These are phyloP conservation scores for Kryptolebias marmoratus DNA, from an alignment of 2,113 vertebrate species.

Conservation along the genomic window DNA sequence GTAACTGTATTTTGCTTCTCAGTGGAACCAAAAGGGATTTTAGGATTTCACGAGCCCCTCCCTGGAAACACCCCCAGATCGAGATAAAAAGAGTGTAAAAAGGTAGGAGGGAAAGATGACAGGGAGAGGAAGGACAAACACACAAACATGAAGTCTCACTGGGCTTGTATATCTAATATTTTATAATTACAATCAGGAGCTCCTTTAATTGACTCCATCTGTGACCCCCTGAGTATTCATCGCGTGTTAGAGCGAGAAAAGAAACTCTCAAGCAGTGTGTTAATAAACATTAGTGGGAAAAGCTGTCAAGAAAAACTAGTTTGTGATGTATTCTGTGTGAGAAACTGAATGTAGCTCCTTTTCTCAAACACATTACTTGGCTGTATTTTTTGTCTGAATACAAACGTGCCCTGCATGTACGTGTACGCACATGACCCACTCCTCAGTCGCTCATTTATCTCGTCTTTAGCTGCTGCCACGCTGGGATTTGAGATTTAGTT, in stretches of 20 bases:
- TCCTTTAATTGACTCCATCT: slow-evolving; percentile 71
- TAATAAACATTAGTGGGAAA: slow-evolving; percentile 48
- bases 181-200: slow-evolving; percentile 69
- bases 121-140: slow-evolving; percentile 67
- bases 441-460: background rate
- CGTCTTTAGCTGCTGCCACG: background rate
- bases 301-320: background rate
- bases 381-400: slow-evolving; percentile 3
- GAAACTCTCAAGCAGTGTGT: slow-evolving; percentile 15
- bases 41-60: slow-evolving; percentile 48
- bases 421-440: background rate
- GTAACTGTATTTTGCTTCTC: slow-evolving; percentile 16
- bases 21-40: slow-evolving; percentile 13
- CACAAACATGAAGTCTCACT: slow-evolving; percentile 48
- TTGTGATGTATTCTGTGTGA: background rate
- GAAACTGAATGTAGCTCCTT: background rate
- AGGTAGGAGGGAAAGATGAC: slow-evolving; percentile 59
- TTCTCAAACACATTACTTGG: slow-evolving; percentile 11
- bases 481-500: slow-evolving; percentile 9
- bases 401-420: background rate
- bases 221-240: slow-evolving; percentile 39
- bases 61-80: slow-evolving; percentile 44
- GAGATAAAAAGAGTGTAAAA: slow-evolving; percentile 39
- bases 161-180: slow-evolving; percentile 51
- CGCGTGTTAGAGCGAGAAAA: slow-evolving; percentile 10